Evolutionary conservation across 2,113 vertebrate species (phyloP).

Genomic region (Xiphias gladius): DNA sequence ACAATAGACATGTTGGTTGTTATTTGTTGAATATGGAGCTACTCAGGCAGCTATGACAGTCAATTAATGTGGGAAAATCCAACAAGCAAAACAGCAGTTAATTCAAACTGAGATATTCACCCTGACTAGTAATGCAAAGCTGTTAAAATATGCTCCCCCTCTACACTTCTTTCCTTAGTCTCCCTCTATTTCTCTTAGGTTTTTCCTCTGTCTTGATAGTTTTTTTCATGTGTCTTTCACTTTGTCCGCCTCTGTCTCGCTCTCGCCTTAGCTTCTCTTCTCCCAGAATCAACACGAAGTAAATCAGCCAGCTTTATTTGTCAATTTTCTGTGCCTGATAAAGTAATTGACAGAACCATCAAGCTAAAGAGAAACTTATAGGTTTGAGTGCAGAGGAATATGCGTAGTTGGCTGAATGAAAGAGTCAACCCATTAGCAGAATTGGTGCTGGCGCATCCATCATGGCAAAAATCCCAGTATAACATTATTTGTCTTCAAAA

Average conservation of each 20-base stretch:
- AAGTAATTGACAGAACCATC: constrained; percentile 53
- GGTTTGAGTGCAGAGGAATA: neutral
- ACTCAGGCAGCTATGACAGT: constrained; percentile 23
- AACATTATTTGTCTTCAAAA: neutral
- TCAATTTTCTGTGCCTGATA: neutral
- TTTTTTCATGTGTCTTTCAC: constrained; percentile 32
- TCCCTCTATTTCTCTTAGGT: neutral
- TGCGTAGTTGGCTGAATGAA: neutral
- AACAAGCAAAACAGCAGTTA: constrained; percentile 37
- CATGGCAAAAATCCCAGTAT: neutral
- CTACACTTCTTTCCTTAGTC: constrained; percentile 15
- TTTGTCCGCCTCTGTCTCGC: constrained; percentile 4
- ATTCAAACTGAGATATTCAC: constrained; percentile 35
- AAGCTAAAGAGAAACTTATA: constrained; percentile 24
- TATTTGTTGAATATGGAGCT: constrained; percentile 2
- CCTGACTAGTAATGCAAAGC: constrained; percentile 41
- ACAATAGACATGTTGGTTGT: constrained; percentile 6
- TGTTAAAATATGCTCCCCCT: constrained; percentile 44
- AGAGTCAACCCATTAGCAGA: neutral
- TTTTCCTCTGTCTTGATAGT: constrained; percentile 7
- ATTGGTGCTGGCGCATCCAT: neutral
- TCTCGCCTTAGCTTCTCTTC: neutral
- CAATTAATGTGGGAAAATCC: constrained; percentile 37
- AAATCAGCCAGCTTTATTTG: constrained; percentile 6
- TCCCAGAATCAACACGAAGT: constrained; percentile 21